A percentile compares a stretch with the other conserved stretches of the same genome.
These are phyloP conservation scores for Andrena flavipes DNA, from an alignment of 2,888 invertebrate species.

Conservation along the genomic window DNA sequence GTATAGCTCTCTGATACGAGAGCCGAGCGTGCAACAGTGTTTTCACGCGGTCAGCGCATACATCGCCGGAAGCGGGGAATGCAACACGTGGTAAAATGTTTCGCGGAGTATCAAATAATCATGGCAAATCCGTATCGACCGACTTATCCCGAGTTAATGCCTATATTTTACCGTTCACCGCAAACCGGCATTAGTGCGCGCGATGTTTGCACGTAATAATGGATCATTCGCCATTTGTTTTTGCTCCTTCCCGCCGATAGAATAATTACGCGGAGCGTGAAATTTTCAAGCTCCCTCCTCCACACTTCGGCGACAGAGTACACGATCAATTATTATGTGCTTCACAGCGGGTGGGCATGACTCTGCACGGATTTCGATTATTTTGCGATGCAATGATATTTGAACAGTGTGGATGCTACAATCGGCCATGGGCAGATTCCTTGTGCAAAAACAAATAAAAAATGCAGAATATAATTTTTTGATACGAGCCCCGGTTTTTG, in stretches of 20 bases:
- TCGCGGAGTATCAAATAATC: slow-evolving; percentile 74
- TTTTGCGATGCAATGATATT: background rate
- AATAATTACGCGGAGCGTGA: slow-evolving; percentile 28
- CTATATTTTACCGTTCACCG: slow-evolving; percentile 67
- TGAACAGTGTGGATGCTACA: too few species aligned
- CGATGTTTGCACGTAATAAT: slow-evolving; percentile 70
- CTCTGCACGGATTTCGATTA: background rate
- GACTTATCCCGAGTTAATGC: slow-evolving; percentile 67
- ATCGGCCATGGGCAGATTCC: too few species aligned
- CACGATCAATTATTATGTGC: slow-evolving; percentile 2
- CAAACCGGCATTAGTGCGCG: slow-evolving; percentile 62
- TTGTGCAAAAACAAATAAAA: too few species aligned
- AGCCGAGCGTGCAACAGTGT: slow-evolving; percentile 55
- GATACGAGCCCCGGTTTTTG: too few species aligned
- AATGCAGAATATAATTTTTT: too few species aligned
- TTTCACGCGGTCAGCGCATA: slow-evolving; percentile 50
- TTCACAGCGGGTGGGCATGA: background rate
- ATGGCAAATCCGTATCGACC: slow-evolving; percentile 76
- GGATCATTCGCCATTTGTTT: slow-evolving; percentile 67
- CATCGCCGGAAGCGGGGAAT: slow-evolving; percentile 56
- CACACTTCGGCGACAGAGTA: background rate
- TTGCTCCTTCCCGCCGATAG: slow-evolving; percentile 44
- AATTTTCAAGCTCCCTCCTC: slow-evolving; percentile 39
- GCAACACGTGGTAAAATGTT: slow-evolving; percentile 75
- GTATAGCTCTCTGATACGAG: slow-evolving; percentile 52